phyloP scores from a whole-genome alignment of 2,888 invertebrate genomes.

The Drosophila planitibia region DNA sequence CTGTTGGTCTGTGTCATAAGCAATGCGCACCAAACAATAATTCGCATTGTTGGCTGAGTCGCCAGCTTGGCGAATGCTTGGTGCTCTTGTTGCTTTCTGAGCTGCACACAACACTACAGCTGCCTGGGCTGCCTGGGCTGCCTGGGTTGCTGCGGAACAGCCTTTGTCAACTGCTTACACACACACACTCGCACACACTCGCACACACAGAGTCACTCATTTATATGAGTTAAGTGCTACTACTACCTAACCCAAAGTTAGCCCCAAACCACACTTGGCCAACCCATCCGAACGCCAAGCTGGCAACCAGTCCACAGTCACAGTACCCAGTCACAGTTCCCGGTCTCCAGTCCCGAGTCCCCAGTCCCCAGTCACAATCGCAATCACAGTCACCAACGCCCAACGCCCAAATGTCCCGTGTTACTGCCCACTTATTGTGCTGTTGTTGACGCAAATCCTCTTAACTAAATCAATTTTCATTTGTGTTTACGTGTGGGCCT shows the following conservation, averaged over 20 bases:
- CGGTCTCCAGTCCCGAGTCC: neutral
- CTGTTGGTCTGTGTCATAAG: constrained; percentile 69
- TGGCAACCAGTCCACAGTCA: constrained; percentile 10
- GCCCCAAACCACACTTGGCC: constrained; percentile 57
- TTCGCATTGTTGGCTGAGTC: constrained; percentile 63
- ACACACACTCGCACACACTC: constrained; percentile 17
- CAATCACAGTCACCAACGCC: constrained; percentile 15
- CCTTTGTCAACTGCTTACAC: constrained; percentile 33
- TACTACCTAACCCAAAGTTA: constrained; percentile 1
- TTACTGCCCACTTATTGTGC: constrained; percentile 75
- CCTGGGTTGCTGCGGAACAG: constrained; percentile 12
- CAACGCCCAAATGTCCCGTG: constrained; percentile 49
- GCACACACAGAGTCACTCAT: constrained; percentile 51
- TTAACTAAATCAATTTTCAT: constrained; percentile 81
- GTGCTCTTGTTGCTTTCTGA: constrained; percentile 66
- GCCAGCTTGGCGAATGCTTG: constrained; percentile 22
- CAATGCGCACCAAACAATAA: constrained; percentile 60
- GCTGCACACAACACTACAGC: neutral
- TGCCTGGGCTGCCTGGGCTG: neutral
- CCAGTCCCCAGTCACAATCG: constrained; percentile 10
- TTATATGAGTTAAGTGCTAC: constrained; percentile 80
- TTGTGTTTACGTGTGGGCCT: constrained; percentile 61
- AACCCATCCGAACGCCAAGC: neutral
- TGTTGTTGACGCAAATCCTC: constrained; percentile 81
- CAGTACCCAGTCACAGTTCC: neutral